Evolutionary conservation across 2,113 vertebrate genomes (phyloP).

Genomic region (Cygnus atratus): DNA sequence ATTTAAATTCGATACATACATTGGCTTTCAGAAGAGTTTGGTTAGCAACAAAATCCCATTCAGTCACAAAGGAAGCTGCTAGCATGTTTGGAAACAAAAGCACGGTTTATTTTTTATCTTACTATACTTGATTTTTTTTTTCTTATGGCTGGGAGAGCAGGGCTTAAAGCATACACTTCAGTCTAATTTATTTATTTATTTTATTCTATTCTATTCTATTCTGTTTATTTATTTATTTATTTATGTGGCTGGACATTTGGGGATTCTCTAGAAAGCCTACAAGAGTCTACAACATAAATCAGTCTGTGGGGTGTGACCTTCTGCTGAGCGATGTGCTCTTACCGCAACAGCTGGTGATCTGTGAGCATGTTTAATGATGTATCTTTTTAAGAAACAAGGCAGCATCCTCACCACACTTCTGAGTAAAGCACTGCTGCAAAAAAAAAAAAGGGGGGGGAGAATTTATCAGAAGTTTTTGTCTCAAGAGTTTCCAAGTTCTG

Average conservation of each 20-base stretch:
- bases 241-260: not conserved
- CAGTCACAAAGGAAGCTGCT: not conserved
- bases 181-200: not conserved
- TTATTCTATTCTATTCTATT: too few species aligned
- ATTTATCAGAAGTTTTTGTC: not conserved
- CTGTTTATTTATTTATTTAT: not conserved
- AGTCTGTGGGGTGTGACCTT: not conserved
- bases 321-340: not conserved
- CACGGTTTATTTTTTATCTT: not conserved
- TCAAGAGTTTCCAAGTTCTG: rapidly evolving
- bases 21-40: not conserved
- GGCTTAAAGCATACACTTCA: not conserved
- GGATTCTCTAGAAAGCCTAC: not conserved
- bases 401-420: not conserved
- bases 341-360: rapidly evolving
- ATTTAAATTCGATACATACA: not conserved
- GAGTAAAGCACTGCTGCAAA: not conserved
- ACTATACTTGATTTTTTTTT: not conserved
- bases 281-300: not conserved
- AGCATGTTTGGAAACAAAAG: not conserved
- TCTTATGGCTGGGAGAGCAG: not conserved
- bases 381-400: not conserved
- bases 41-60: not conserved
- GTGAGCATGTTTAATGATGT: not conserved
- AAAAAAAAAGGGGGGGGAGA: not conserved